Conservation (phyloP, 2,888 invertebrate genomes). For the Caenorhabditis panamensis region DNA sequence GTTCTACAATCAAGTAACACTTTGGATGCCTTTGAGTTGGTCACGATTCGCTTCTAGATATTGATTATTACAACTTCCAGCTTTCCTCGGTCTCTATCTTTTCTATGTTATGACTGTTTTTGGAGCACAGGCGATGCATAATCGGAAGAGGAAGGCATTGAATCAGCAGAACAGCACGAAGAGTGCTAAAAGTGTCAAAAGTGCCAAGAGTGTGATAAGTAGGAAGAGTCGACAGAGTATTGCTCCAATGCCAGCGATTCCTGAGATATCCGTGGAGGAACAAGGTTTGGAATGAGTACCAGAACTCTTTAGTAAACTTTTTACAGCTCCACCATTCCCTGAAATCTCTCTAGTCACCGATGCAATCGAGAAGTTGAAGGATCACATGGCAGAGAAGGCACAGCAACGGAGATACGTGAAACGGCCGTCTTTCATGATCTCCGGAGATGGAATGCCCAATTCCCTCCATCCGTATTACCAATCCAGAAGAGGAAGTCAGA, state of each 20-base stretch:
- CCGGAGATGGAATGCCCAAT: conserved; percentile 38
- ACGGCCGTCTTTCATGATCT: conserved; percentile 45
- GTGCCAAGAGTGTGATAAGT: conserved; percentile 27
- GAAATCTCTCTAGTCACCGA: conserved; percentile 54
- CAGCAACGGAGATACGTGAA: conserved; percentile 26
- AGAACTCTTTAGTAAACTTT: neutral
- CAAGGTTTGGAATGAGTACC: conserved; percentile 2
- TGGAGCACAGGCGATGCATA: conserved; percentile 76
- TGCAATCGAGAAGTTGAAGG: conserved; percentile 56
- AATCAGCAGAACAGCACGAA: conserved; percentile 29
- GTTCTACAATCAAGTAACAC: conserved; percentile 82
- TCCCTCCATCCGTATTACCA: conserved; percentile 43
- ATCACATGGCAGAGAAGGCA: conserved; percentile 48
- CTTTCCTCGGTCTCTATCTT: conserved; percentile 83
- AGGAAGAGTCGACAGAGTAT: conserved; percentile 23
- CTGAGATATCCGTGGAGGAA: conserved; percentile 39
- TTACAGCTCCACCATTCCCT: conserved; percentile 37
- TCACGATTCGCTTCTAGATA: neutral
- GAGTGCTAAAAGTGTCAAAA: conserved; percentile 26
- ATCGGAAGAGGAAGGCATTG: conserved; percentile 40
- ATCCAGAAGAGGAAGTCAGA: conserved; percentile 21
- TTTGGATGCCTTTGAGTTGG: conserved; percentile 82
- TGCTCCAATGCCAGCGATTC: conserved; percentile 35
- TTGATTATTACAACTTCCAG: conserved; percentile 67
- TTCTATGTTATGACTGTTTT: conserved; percentile 84